These are phyloP conservation scores for Amiota mariae DNA, from an alignment of 2,888 invertebrate genomes.

Conservation along the genomic window DNA sequence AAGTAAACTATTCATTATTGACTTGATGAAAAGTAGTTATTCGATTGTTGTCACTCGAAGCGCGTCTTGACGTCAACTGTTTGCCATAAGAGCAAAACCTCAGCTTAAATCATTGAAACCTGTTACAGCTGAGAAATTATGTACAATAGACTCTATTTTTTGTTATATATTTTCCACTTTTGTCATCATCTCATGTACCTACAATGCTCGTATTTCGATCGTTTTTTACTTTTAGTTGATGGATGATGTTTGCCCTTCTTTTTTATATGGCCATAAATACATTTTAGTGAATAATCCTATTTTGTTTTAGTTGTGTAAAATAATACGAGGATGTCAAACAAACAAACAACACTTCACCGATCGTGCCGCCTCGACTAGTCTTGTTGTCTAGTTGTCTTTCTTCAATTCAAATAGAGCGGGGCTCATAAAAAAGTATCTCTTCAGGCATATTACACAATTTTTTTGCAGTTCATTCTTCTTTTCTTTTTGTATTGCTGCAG, in stretches of 20 bases:
- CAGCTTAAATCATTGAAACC: constrained; percentile 71
- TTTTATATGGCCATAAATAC: constrained; percentile 16
- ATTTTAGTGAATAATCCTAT: constrained; percentile 23
- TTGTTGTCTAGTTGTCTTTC: too few species aligned
- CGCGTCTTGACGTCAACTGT: constrained; percentile 54
- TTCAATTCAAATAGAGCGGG: too few species aligned
- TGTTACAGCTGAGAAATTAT: constrained; percentile 72
- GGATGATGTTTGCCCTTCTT: constrained; percentile 38
- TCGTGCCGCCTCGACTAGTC: too few species aligned
- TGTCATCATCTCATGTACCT: constrained; percentile 5
- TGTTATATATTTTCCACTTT: constrained; percentile 29
- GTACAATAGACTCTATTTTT: constrained; percentile 61
- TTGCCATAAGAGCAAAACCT: constrained; percentile 42
- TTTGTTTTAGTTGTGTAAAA: constrained; percentile 4
- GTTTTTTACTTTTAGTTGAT: background rate
- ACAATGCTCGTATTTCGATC: background rate
- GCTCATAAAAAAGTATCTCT: too few species aligned
- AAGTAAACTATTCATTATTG: too few species aligned
- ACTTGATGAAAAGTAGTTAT: background rate
- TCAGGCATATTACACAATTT: constrained; percentile 45
- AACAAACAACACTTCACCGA: background rate
- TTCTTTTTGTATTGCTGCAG: constrained; percentile 5
- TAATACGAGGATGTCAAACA: constrained; percentile 4
- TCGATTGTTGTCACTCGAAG: constrained; percentile 14
- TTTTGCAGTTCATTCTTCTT: constrained; percentile 44